A percentile compares a stretch with the other conserved stretches of the same genome.
These are phyloP conservation scores for Phalanger gymnotis DNA, from an alignment of 2,797 vertebrate genomes.

Conservation along the genomic window DNA sequence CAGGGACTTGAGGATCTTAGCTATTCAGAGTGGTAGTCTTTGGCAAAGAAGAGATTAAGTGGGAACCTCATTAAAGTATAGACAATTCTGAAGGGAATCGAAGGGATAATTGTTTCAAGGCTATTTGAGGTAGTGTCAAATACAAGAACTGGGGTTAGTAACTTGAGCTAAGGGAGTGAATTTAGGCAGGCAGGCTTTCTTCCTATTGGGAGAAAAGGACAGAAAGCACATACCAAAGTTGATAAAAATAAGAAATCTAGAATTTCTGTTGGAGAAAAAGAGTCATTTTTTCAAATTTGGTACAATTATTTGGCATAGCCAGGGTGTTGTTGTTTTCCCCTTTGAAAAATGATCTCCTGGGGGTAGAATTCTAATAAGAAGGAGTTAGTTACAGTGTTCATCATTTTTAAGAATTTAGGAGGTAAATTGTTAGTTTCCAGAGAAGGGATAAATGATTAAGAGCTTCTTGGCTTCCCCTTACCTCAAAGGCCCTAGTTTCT, in stretches of 20 bases:
- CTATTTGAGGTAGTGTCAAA: slow-evolving; percentile 75
- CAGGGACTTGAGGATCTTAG: slow-evolving; percentile 60
- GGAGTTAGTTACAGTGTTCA: slow-evolving; percentile 12
- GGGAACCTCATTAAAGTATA: slow-evolving; percentile 67
- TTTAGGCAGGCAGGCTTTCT: slow-evolving; percentile 67
- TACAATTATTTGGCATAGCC: slow-evolving; percentile 52
- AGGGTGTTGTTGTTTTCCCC: slow-evolving; percentile 41
- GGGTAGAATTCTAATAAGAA: slow-evolving; percentile 39
- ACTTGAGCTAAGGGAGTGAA: slow-evolving; percentile 69
- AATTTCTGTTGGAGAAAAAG: slow-evolving; percentile 48
- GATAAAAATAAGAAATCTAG: slow-evolving; percentile 28
- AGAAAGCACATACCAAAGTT: slow-evolving; percentile 23
- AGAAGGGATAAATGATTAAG: slow-evolving; percentile 50
- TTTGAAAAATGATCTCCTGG: slow-evolving; percentile 47
- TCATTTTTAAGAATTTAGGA: slow-evolving; percentile 50
- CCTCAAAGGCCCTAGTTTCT: slow-evolving; percentile 33
- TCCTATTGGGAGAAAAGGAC: slow-evolving; percentile 57
- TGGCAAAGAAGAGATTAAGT: slow-evolving; percentile 78
- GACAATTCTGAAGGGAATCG: slow-evolving; percentile 62
- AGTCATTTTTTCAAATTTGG: slow-evolving; percentile 45
- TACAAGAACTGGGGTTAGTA: slow-evolving; percentile 70
- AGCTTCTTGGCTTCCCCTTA: slow-evolving; percentile 37
- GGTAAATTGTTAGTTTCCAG: slow-evolving; percentile 17
- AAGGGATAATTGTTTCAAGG: slow-evolving; percentile 79
- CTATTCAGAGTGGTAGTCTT: slow-evolving; percentile 74